Evolutionary conservation across 2,888 invertebrate genomes (phyloP), one percentile per base, ranked within the genome.

Genomic region (Diabrotica balteata): DNA sequence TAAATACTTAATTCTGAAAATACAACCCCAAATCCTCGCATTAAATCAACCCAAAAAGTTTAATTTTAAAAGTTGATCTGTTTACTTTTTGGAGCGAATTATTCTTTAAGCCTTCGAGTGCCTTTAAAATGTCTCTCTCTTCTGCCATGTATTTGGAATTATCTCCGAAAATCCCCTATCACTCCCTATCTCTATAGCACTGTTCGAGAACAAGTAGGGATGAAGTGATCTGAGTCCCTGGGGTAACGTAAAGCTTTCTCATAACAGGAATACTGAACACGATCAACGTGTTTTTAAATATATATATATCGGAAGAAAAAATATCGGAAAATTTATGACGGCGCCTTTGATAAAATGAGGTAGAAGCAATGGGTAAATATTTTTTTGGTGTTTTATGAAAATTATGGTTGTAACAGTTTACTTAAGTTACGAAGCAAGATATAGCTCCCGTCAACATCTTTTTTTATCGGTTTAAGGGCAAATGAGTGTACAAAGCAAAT

Each of bases 281-380:
- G 74, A 73, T 72, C 73, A 76, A 71, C 72, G 75, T 74, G 72
- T 74, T 73, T 71, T 70, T 69, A 66, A 74, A 75, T 75, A 75
- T 32, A 32, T 17, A 17, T 32, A 32, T 75, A 76, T 75, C 73
- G 72, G 66, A 5, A 50, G 62, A 73, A 73, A 72, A 73, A 73
- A 72, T 70, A 57, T 9, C 47, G 72, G 66, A 45, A 63, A 64
- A 70, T 69, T 68, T 68, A 68, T 66, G 59, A 61, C 54, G 52
- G 22, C 54, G 50, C 10, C 42, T 32, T 62, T 63, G 49, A 59
- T 52, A 9, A 52, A 11, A 64, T 52, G 32, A 68, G 11, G 49
- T 60, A 63, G 58, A 62, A 66, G 62, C 61, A 62, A 63, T 67
- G 49, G 53, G 49, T 52, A 32, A 43, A 59, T 59, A 50, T 49